Percentiles rank a stretch among this genome's conserved stretches.
These are phyloP conservation scores for Pygmarrhopalites habei DNA, from an alignment of 1,140 invertebrate species.

Conservation along the genomic window DNA sequence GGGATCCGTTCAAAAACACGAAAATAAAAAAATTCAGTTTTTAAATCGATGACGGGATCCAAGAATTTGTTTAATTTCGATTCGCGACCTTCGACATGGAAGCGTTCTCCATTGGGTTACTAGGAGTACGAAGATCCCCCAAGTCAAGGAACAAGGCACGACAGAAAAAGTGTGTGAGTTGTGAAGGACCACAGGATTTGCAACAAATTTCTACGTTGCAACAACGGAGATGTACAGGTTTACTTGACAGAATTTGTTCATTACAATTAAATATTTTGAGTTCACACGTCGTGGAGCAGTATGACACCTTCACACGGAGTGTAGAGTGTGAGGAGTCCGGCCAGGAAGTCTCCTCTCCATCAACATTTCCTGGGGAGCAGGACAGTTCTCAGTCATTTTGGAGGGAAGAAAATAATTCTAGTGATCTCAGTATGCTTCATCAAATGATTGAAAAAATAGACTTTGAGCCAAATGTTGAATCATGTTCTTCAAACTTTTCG, in stretches of 20 bases:
- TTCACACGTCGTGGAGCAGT: conserved; percentile 1
- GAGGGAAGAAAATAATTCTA: background rate
- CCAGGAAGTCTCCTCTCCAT: background rate
- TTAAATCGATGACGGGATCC: too few species aligned
- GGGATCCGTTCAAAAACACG: too few species aligned
- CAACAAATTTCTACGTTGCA: background rate
- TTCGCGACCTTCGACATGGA: conserved; percentile 15
- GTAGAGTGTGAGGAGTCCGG: background rate
- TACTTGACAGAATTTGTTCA: conserved; percentile 9
- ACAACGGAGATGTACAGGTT: conserved; percentile 5
- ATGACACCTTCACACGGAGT: background rate
- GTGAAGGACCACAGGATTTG: conserved; percentile 9
- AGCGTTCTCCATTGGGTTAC: conserved; percentile 9
- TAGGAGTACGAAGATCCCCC: background rate
- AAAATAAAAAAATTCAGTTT: too few species aligned
- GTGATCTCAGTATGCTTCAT: conserved; percentile 13
- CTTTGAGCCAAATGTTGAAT: too few species aligned
- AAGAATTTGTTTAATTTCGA: too few species aligned
- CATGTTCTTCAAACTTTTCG: too few species aligned
- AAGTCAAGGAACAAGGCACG: background rate
- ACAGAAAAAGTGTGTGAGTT: conserved; percentile 10
- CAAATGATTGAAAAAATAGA: conserved; percentile 11
- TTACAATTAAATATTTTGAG: conserved; percentile 8
- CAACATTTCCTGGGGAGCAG: too few species aligned
- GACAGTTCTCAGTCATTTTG: too few species aligned